Conservation (phyloP, 2,888 invertebrate species). For the Corythucha ciliata region DNA sequence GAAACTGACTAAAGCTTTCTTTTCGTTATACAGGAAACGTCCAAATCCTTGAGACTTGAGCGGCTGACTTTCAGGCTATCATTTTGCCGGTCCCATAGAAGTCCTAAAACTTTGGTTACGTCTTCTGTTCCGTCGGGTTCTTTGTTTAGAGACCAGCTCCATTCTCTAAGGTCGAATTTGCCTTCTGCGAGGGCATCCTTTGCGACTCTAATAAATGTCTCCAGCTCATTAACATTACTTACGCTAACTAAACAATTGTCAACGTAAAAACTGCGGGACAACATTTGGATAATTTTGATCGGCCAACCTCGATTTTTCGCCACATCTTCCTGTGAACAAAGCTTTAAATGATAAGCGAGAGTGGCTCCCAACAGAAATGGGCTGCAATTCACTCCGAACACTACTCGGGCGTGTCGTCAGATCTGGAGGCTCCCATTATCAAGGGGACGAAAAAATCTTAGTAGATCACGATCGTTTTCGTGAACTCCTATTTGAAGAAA, state of each 20-base stretch:
- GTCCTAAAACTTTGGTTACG: no score
- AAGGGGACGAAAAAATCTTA: background rate
- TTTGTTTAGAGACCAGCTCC: no score
- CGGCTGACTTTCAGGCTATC: no score
- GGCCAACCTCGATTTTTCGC: no score
- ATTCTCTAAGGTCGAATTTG: slow-evolving; percentile 2
- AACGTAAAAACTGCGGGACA: background rate
- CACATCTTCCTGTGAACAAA: background rate
- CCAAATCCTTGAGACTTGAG: no score
- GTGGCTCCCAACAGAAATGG: background rate
- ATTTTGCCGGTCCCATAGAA: no score
- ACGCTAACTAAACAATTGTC: slow-evolving; percentile 1
- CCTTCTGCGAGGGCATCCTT: background rate
- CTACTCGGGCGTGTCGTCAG: background rate
- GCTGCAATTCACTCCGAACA: background rate
- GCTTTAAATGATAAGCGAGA: background rate
- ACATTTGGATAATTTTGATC: no score
- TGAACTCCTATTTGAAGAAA: slow-evolving; percentile 1
- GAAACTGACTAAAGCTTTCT: no score
- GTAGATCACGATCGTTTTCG: background rate
- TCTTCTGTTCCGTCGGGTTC: no score
- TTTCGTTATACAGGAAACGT: no score
- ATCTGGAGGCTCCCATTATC: background rate
- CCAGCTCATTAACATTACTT: background rate
- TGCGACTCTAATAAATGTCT: background rate